Evolutionary conservation across 2,113 vertebrate genomes (phyloP).

Genomic region (Hippocampus abdominalis): DNA sequence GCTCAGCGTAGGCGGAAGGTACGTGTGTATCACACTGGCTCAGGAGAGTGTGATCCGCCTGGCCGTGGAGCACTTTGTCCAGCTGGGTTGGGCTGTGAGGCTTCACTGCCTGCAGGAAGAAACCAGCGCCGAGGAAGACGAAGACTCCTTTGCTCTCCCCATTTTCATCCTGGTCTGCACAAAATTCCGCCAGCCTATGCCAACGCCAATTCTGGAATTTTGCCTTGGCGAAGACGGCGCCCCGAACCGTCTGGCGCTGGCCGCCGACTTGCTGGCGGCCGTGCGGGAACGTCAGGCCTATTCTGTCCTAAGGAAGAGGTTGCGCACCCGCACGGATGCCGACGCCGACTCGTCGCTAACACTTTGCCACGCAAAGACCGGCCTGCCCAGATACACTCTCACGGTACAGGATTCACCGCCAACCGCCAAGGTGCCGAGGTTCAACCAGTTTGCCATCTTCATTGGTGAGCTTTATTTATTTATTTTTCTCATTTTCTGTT

Average conservation of each 20-base stretch:
- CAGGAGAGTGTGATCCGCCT: constrained; percentile 85
- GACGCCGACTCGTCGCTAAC: constrained; percentile 72
- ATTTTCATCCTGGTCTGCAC: constrained; percentile 91
- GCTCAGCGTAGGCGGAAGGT: constrained; percentile 85
- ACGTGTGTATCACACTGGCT: constrained; percentile 91
- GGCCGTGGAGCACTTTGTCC: constrained; percentile 82
- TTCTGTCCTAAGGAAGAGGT: constrained; percentile 80
- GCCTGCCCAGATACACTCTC: constrained; percentile 86
- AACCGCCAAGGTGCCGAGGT: constrained; percentile 73
- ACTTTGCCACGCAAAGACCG: constrained; percentile 77
- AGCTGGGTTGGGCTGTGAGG: constrained; percentile 85
- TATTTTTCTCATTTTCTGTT: background rate
- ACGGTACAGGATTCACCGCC: constrained; percentile 83
- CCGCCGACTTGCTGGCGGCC: constrained; percentile 69
- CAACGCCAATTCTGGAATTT: constrained; percentile 81
- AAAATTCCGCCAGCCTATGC: constrained; percentile 82
- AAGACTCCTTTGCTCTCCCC: constrained; percentile 79
- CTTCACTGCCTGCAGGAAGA: constrained; percentile 79
- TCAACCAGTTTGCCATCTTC: constrained; percentile 91
- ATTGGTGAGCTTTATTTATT: constrained; percentile 79
- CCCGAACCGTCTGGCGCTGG: constrained; percentile 71
- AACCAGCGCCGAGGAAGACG: constrained; percentile 37
- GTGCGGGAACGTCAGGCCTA: constrained; percentile 88
- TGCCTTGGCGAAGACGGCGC: constrained; percentile 82
- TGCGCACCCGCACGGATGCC: constrained; percentile 72